Evolutionary conservation across 1,140 invertebrate species (phyloP), one percentile per base, ranked within the genome.

Genomic region (Mizuhopecten yessoensis): DNA sequence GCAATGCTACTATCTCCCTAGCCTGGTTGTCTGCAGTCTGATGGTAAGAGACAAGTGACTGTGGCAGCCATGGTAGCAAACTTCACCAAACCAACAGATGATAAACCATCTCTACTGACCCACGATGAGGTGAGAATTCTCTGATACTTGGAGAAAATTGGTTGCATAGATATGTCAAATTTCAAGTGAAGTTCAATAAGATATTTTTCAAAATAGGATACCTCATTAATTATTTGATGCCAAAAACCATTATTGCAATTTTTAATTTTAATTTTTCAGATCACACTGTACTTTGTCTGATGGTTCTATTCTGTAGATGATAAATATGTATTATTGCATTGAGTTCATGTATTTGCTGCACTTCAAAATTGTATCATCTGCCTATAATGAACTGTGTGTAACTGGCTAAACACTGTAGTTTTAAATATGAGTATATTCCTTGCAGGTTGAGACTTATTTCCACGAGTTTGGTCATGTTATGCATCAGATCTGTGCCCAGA

Each of bases 391-490:
- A 15, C 15, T 7, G 10, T 20, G 7, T 13, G 34, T 33, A 0
- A 13, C 17, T 20, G 17, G 36, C n/a, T 39, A 13, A 45, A 7
- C 17, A 45, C 17, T 45, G 42, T 45, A 39, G 5, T 13, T 15
- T 45, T 45, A n/a, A n/a, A 39, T 49, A 45, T 39, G 57, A 87
- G 90, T 89, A 13, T 88, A 87, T 90, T 10, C 33, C 87, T 92
- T 93, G 34, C 90, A 97, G 96, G 97, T 97, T 23, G 97, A 97
- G 93, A 97, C 97, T 15, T 97, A 96, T 91, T 97, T 97, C 94
- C 97, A 97, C 95, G 97, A 97, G 92, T 97, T 97, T 96, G 97
- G 97, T 42, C 97, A 97, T 94, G 96, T 97, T 23, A 97, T 97
- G 97, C 97, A 97, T 94, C 95, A 97, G 87, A 97, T 97, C 33